Evolutionary conservation across 2,888 invertebrate species (phyloP), one percentile per base, ranked within the genome.

Genomic region (Melanostoma scalare): DNA sequence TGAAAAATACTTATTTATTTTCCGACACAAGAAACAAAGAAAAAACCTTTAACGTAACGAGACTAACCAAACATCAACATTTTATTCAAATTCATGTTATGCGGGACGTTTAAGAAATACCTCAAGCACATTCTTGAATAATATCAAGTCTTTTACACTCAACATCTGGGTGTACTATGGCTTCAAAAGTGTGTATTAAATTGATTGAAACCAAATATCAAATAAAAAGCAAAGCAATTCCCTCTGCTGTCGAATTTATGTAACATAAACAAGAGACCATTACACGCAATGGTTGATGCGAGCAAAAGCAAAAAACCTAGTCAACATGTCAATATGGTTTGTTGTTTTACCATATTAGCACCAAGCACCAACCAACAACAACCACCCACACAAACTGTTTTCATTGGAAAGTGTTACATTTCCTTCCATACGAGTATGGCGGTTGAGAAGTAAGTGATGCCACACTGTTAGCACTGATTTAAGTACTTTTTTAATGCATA

Each of bases 251-350:
- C 69, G 48, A 63, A 75, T 44, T 69, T 58, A 75, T 56, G 55
- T 65, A 71, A 81, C 53, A 71, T 81, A 81, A 81, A 76, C 80
- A 81, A 81, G 71, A 60, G 53, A 65, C 53, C 58, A 69, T 38
- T 48, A 44, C 74, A 50, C 63, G 61, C 68, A 46, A 61, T 63
- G 55, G 52, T 38, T 72, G 72, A 53, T n/a, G 67, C 38, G 58
- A 46, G 20, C 42, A 40, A 48, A 36, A 10, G n/a, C 8, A 3
- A 36, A 46, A 10, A 75, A 9, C 36, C 10, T 72, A 8, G 63
- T 6, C 6, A 60, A 67, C 46, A 53, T 68, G 42, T 52, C n/a
- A 60, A 63, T 61, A 46, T 61, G 55, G 75, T 61, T 46, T 65
- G 46, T 9, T 52, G 35, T 30, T 3, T n/a, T 31, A 60, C 58